Evolutionary conservation across 2,797 vertebrate species (phyloP), one percentile per base, ranked within the genome.

Genomic region (Lithobates pipiens): DNA sequence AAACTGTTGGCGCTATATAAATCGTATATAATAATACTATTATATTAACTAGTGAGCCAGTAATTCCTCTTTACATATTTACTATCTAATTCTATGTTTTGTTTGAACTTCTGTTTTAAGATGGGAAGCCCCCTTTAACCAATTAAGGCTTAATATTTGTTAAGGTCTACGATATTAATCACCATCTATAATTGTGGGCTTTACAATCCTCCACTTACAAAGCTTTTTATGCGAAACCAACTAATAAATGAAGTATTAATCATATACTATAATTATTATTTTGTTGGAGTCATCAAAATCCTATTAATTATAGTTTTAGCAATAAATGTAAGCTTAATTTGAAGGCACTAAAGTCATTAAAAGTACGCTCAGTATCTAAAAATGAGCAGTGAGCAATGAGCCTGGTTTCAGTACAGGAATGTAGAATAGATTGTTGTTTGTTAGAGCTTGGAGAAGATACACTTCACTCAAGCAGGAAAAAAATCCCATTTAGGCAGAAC

Each of bases 201-300:
- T 29, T 15, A 29, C 65, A 67, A 67, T 29, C 10, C 25, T 67
- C 25, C 27, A 67, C n/a, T 67, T 9, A 1, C 65, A 10, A 67
- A 67, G n/a, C 27, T 27, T 67, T 67, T 67, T 67, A 67, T 67
- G 65, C 29, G 65, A 67, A 29, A 67, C n/a, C 65, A 67, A 67
- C 65, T 67, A 25, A 67, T 67, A 67, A 29, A 67, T 25, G 27
- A 67, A 67, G 11, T 67, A 67, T 74, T 74, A 74, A 74, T 74
- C 72, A 74, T 74, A 23, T 74, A 44, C 39, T 74, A 74, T 67
- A 67, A 67, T 46, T 74, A 50, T 74, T 50, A 74, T 74, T 44
- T 74, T 74, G 72, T 46, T 74, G n/a, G 46, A 74, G 42, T 74
- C 42, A n/a, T 46, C 72, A 50, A 50, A 44, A 44, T 74, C 39